A percentile compares a stretch with the other conserved stretches of the same genome.
Conservation (phyloP, 37 sponge, comb jelly and placozoan genomes). For the Tethya wilhelma region DNA sequence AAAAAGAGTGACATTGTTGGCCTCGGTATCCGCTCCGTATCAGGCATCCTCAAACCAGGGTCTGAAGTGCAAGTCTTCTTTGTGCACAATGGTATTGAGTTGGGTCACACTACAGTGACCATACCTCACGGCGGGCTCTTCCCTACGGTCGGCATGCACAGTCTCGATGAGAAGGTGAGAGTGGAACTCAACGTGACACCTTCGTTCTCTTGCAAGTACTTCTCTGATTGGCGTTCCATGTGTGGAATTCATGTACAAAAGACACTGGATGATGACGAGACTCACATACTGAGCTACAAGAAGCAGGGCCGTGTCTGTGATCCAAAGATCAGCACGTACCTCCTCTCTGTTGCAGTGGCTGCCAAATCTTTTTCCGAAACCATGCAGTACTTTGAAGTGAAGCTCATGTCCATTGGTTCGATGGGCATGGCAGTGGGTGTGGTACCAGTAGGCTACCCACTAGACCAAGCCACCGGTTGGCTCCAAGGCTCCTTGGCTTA, state of each 20-base stretch:
- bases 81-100: constrained; percentile 49
- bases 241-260: constrained; percentile 44
- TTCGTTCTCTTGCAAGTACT: not conserved
- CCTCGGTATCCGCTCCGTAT: constrained; percentile 38
- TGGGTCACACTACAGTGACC: constrained; percentile 50
- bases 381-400: constrained; percentile 68
- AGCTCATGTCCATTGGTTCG: constrained; percentile 26
- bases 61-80: constrained; percentile 60
- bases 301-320: constrained; percentile 10
- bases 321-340: not conserved
- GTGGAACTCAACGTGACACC: not conserved
- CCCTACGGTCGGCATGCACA: constrained; percentile 60
- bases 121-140: constrained; percentile 41
- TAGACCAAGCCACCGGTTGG: constrained; percentile 53
- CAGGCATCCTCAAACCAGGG: not conserved
- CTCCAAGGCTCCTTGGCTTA: constrained; percentile 47
- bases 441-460: constrained; percentile 30
- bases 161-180: constrained; percentile 47
- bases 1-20: constrained; percentile 49
- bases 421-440: constrained; percentile 59
- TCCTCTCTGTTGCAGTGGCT: constrained; percentile 30
- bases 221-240: constrained; percentile 44
- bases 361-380: constrained; percentile 38
- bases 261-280: not conserved
- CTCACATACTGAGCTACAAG: constrained; percentile 3